Base-by-base conservation (phyloP, 2,113 vertebrate genomes). In the Crotophaga sulcirostris region DNA sequence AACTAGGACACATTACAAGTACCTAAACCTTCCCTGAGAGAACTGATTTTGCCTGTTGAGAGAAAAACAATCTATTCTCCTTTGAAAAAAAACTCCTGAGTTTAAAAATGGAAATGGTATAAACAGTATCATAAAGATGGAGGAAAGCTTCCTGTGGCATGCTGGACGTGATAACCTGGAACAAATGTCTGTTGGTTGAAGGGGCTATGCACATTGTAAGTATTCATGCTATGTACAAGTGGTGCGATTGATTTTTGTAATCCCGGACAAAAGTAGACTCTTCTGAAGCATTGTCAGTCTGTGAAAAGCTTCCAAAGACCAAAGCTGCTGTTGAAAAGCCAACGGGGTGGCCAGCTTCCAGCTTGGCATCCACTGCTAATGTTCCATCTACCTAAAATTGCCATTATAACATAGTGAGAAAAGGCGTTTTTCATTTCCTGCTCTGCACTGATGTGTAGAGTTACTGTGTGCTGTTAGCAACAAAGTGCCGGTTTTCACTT, bases 311-410 rank as follows among this genome's bases (percentile, higher is more conserved):
- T 91, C 67, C 85, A 79, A 87, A 92, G 69, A 72, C 77, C 42
- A 87, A 96, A 91, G 59, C 81, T 73, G 80, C 74, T 87, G 62
- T 67, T 96, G 91, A 89, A 96, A 94, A 93, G 51, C 87, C 85
- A 94, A 80, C 4, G 6, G 64, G 31, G 64, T 87, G 94, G 93
- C 82, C 68, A 90, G 73, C 72, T 90, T 96, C 91, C 95, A 96
- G 93, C 87, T 96, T 96, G 95, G 93, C 94, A 96, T 83, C 87
- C 7, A 1, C 90, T 44, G 52, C 86, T 91, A 81, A 81, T 80
- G 84, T 96, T 94, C 90, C 90, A 93, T 95, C 90, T 93, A 95
- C 92, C 91, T 94, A 91, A 94, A 94, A 91, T 8, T 92, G 94
- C 82, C 85, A 91, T 96, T 93, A 95, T 91, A 95, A 86, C 95